Evolutionary conservation across 2,888 invertebrate species (phyloP).

Genomic region (Metopia argyrocephala): DNA sequence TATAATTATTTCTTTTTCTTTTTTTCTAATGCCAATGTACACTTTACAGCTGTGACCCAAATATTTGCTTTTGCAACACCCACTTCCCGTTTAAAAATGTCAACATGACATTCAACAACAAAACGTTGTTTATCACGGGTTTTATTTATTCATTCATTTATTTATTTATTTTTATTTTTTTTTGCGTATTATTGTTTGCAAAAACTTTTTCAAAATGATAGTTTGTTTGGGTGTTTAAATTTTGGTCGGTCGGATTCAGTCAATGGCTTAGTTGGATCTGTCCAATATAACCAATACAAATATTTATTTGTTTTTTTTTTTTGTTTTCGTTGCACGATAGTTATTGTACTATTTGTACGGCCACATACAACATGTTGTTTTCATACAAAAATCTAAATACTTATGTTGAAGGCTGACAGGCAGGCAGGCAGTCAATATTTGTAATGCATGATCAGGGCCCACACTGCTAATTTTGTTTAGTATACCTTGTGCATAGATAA

Average conservation of each 20-base stretch:
- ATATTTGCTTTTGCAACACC: background rate
- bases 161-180: too few relatives aligned
- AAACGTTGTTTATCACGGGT: conserved; percentile 45
- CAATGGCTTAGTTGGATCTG: background rate
- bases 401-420: conserved; percentile 61
- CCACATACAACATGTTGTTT: conserved; percentile 25
- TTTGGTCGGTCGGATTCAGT: conserved; percentile 5
- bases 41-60: background rate
- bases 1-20: too few relatives aligned
- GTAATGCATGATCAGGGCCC: conserved; percentile 60
- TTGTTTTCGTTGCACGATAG: background rate
- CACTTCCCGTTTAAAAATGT: conserved; percentile 8
- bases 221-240: conserved; percentile 38
- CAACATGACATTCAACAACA: background rate
- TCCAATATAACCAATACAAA: background rate
- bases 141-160: background rate
- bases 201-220: conserved; percentile 24
- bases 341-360: background rate
- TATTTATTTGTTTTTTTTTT: background rate
- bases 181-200: background rate
- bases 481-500: too few relatives aligned
- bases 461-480: conserved; percentile 67
- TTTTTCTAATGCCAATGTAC: background rate
- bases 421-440: conserved; percentile 61
- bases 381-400: conserved; percentile 54